Evolutionary conservation across 2,797 vertebrate genomes (phyloP).

Genomic region (Notolepis coatsorum): DNA sequence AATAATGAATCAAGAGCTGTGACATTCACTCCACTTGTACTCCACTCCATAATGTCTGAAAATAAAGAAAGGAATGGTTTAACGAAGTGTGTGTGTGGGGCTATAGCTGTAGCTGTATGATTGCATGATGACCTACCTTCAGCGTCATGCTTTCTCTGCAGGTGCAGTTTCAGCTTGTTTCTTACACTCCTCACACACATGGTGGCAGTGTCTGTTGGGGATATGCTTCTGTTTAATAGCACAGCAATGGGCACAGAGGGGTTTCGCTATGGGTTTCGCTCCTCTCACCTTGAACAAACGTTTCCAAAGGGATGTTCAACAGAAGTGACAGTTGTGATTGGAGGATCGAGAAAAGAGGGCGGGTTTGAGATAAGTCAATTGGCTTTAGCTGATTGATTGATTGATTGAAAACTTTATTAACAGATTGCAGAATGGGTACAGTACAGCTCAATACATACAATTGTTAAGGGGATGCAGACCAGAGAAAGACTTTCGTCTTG

Average conservation of each 20-base stretch:
- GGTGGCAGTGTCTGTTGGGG: conserved; percentile 62
- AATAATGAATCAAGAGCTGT: neutral
- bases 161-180: conserved; percentile 41
- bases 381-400: too few relatives aligned
- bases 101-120: neutral
- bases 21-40: neutral
- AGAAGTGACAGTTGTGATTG: too few relatives aligned
- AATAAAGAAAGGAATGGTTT: neutral
- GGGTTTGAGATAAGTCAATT: too few relatives aligned
- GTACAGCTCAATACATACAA: too few relatives aligned
- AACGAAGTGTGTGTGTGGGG: neutral
- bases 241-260: too few relatives aligned
- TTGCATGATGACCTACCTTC: conserved; percentile 33
- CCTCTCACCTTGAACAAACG: too few relatives aligned
- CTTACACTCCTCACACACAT: conserved; percentile 78
- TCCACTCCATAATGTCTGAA: conserved; percentile 24
- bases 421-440: too few relatives aligned
- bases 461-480: too few relatives aligned
- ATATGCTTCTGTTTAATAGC: conserved; percentile 17
- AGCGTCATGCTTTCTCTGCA: conserved; percentile 45
- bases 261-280: too few relatives aligned
- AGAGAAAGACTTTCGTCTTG: too few relatives aligned
- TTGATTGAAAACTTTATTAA: too few relatives aligned
- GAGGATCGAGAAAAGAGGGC: too few relatives aligned
- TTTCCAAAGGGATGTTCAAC: neutral